Conservation (phyloP, 2,113 vertebrate genomes). For the Callopanchax toddi region DNA sequence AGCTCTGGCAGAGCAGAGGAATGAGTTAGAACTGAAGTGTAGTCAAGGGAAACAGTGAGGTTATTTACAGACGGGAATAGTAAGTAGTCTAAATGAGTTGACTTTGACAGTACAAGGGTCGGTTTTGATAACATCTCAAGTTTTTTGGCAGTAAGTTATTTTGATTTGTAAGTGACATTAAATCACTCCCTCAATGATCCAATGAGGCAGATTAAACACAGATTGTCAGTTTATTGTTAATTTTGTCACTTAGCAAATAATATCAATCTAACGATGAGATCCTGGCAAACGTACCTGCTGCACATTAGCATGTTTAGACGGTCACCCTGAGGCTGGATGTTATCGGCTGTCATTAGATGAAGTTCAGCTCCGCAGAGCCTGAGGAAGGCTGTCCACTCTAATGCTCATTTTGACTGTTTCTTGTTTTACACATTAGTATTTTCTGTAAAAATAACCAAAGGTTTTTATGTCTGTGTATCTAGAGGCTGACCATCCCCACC, state of each 20-base stretch:
- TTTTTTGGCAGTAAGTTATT: conserved; percentile 6
- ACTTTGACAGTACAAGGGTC: background rate
- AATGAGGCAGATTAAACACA: background rate
- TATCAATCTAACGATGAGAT: conserved; percentile 3
- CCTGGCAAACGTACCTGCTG: background rate
- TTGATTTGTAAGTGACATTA: conserved; percentile 6
- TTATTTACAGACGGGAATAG: background rate
- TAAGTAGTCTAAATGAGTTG: background rate
- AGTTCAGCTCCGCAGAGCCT: background rate
- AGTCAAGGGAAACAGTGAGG: background rate
- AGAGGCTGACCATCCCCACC: conserved; percentile 98
- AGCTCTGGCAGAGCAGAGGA: background rate
- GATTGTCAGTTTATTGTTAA: conserved; percentile 4
- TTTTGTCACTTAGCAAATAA: background rate
- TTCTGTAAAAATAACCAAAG: background rate
- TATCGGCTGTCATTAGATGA: background rate
- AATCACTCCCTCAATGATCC: background rate
- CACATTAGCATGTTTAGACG: background rate
- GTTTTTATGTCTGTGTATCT: conserved; percentile 49
- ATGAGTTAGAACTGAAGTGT: background rate
- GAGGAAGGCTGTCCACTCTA: background rate
- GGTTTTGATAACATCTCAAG: background rate
- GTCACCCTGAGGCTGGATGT: background rate
- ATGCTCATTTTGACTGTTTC: conserved; percentile 1
- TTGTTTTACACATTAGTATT: background rate